These are phyloP conservation scores for Caenorhabditis parvicauda DNA, from an alignment of 2,888 invertebrate genomes.

Conservation along the genomic window DNA sequence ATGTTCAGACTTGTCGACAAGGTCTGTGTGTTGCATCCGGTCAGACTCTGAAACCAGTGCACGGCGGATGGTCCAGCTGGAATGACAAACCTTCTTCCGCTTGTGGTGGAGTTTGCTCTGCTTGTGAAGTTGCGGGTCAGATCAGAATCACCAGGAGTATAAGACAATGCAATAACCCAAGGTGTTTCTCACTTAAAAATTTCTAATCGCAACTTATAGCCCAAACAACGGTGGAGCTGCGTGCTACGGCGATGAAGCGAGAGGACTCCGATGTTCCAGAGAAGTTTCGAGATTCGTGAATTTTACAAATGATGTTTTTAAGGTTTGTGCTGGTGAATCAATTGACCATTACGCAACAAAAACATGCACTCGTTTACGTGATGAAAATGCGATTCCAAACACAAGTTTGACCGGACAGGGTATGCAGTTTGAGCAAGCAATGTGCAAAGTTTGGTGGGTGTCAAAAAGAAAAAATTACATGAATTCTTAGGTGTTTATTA, in stretches of 20 bases:
- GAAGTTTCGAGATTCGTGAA: constrained; percentile 26
- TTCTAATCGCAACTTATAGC: constrained; percentile 17
- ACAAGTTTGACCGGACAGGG: constrained; percentile 44
- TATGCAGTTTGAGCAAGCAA: constrained; percentile 47
- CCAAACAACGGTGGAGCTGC: constrained; percentile 50
- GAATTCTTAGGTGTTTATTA: constrained; percentile 23
- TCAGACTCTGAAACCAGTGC: constrained; percentile 24
- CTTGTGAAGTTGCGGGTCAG: constrained; percentile 52
- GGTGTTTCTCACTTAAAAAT: constrained; percentile 12
- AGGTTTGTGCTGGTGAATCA: constrained; percentile 35
- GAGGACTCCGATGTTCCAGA: constrained; percentile 41
- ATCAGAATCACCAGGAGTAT: constrained; percentile 44
- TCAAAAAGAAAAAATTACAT: background rate
- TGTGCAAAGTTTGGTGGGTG: constrained; percentile 48
- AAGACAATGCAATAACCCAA: constrained; percentile 52
- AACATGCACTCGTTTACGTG: constrained; percentile 32
- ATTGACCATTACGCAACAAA: constrained; percentile 36
- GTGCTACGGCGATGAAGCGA: constrained; percentile 48
- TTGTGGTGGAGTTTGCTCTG: constrained; percentile 46
- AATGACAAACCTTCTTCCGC: constrained; percentile 40
- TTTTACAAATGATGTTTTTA: background rate
- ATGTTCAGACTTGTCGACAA: constrained; percentile 46
- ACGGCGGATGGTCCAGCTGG: constrained; percentile 55
- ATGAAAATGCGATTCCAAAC: constrained; percentile 46
- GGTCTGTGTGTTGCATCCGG: constrained; percentile 44